Evolutionary conservation across 2,797 vertebrate genomes (phyloP).

Genomic region (Monodelphis domestica): DNA sequence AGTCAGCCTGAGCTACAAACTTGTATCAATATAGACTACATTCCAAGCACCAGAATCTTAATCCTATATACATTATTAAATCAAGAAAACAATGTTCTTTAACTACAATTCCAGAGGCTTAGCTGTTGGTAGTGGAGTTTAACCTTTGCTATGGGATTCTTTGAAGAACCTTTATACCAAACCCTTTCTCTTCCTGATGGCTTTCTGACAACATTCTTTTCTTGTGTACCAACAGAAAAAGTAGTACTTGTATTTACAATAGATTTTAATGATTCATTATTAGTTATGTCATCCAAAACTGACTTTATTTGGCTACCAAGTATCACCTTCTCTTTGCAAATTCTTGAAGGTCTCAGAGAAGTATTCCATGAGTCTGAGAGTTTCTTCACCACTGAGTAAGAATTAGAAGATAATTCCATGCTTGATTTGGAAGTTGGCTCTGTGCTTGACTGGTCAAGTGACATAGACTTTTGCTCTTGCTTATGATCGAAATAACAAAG

Average conservation of each 20-base stretch:
- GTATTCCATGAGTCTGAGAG: slow-evolving; percentile 49
- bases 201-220: slow-evolving; percentile 80
- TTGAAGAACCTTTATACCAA: slow-evolving; percentile 95
- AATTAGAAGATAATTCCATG: slow-evolving; percentile 81
- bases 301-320: slow-evolving; percentile 77
- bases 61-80: slow-evolving; percentile 65
- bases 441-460: slow-evolving; percentile 33
- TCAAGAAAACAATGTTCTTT: slow-evolving; percentile 8
- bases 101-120: slow-evolving; percentile 92
- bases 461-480: slow-evolving; percentile 28
- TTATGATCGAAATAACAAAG: slow-evolving; percentile 54
- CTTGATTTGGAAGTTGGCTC: slow-evolving; percentile 76
- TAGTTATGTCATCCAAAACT: slow-evolving; percentile 93
- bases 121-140: slow-evolving; percentile 89
- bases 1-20: slow-evolving; percentile 42
- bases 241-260: slow-evolving; percentile 65
- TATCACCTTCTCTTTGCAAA: slow-evolving; percentile 67
- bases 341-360: slow-evolving; percentile 64
- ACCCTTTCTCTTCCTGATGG: slow-evolving; percentile 83
- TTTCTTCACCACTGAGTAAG: slow-evolving; percentile 58
- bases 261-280: slow-evolving; percentile 86
- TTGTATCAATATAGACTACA: slow-evolving; percentile 10
- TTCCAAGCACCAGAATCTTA: slow-evolving; percentile 2
- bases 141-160: slow-evolving; percentile 89
- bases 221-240: slow-evolving; percentile 55